Evolutionary conservation across 2,113 vertebrate species (phyloP), one percentile per base, ranked within the genome.

Genomic region (Brevimyrus niger): DNA sequence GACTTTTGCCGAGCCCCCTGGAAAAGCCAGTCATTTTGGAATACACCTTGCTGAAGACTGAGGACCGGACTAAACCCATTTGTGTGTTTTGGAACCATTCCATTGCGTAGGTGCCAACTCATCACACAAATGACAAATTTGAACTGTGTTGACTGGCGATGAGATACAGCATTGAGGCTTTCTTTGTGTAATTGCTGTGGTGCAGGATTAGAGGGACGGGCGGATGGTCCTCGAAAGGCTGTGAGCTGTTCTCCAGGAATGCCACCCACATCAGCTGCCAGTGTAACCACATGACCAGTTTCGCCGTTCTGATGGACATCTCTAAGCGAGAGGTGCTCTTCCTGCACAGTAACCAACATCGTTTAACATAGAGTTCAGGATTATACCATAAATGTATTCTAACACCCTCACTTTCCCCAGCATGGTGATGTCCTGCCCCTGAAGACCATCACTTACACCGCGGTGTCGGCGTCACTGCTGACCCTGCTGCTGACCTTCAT

Each of bases 21-120:
- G 95, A 94, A 85, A 94, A 92, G 88, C 96, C 97, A 0, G 55
- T 97, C 76, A 95, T 94, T 87, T 92, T 97, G 91, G 95, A 97
- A 58, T 96, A 96, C 0, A 47, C 93, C 87, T 95, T 98, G 93
- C 94, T 98, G 94, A 96, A 97, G 93, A 96, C 96, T 0, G 94
- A 97, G 89, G 97, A 97, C 91, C 96, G 97, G 50, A 97, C 94
- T 0, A 98, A 98, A 92, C 97, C 97, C 0, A 94, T 97, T 89
- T 98, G 97, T 8, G 97, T 98, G 89, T 97, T 96, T 94, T 98
- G 97, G 97, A 97, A 98, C 92, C 97, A 97, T 90, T 97, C 97
- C 35, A 92, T 97, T 47, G 90, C 0, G 97, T 98, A 94, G 91
- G 97, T 69, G 92, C 88, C 27, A 15, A 23, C 21, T 48, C 21